phyloP scores from a whole-genome alignment of 2,888 invertebrate species.

The Diadegma fenestrale region DNA sequence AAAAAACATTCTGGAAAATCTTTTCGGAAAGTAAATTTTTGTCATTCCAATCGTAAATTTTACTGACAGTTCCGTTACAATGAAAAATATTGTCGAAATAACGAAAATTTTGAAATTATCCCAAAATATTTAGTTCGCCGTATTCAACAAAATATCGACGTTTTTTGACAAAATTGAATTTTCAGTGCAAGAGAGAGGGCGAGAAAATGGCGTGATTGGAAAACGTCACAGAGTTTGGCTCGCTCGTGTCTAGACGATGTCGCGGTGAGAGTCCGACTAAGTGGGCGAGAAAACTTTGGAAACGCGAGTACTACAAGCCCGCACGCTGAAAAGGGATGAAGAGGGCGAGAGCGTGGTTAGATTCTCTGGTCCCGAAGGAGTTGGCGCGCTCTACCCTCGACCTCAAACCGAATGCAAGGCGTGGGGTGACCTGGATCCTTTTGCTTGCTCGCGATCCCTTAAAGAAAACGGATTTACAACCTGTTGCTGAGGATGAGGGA shows the following conservation, averaged over 20 bases:
- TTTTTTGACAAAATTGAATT: no score
- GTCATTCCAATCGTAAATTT: no score
- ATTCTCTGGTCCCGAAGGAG: conserved; percentile 80
- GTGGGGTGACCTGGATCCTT: conserved; percentile 56
- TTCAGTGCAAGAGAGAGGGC: conserved; percentile 67
- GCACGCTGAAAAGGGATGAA: conserved; percentile 69
- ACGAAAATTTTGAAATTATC: no score
- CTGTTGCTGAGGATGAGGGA: conserved; percentile 81
- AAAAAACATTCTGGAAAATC: no score
- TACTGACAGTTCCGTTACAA: no score
- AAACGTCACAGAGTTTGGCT: conserved; percentile 80
- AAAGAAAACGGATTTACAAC: conserved; percentile 81
- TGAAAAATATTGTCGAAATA: no score
- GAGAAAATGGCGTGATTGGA: conserved; percentile 80
- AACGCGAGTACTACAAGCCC: conserved; percentile 62
- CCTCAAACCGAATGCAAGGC: conserved; percentile 80
- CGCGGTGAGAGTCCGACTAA: conserved; percentile 32
- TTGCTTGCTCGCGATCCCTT: conserved; percentile 63
- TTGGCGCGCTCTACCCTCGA: conserved; percentile 80
- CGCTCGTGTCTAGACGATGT: conserved; percentile 78
- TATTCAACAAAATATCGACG: no score
- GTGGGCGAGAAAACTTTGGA: conserved; percentile 61
- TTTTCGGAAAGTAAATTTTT: no score
- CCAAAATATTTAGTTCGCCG: no score
- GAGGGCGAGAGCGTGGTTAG: conserved; percentile 68